Percentiles rank a stretch among this genome's conserved stretches.
Conservation (phyloP, 1,140 invertebrate species). For the Ctenoplectra terminalis region DNA sequence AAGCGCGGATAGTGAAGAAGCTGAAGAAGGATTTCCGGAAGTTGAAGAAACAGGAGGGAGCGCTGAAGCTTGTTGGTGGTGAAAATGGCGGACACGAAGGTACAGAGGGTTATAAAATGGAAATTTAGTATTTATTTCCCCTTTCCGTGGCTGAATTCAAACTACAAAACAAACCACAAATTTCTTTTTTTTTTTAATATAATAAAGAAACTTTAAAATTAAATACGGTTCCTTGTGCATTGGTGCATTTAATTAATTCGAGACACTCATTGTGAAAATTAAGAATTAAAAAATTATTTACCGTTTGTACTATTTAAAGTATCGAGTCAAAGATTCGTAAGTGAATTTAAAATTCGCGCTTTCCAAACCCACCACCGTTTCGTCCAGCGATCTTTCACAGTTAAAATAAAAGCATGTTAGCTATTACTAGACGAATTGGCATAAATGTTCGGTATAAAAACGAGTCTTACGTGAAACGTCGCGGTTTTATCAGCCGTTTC, state of each 20-base stretch:
- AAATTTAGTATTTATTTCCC: not conserved
- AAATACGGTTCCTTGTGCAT: no score
- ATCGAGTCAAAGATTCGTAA: not conserved
- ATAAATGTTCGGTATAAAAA: not conserved
- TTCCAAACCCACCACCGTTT: not conserved
- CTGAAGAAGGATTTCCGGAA: conserved; percentile 84
- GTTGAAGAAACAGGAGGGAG: conserved; percentile 88
- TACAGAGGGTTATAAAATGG: conserved; percentile 70
- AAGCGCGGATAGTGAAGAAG: conserved; percentile 81
- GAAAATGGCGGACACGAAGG: conserved; percentile 85
- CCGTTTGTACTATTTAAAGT: no score
- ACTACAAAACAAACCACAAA: no score
- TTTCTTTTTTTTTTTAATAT: no score
- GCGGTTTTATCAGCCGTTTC: conserved; percentile 47
- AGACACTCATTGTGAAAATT: no score
- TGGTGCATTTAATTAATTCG: no score
- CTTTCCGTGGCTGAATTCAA: no score
- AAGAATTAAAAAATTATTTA: no score
- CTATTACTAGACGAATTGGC: no score
- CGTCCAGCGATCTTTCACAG: not conserved
- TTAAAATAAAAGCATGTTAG: not conserved
- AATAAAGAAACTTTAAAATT: no score
- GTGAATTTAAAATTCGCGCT: not conserved
- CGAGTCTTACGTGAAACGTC: not conserved
- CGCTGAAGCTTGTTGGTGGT: conserved; percentile 87